These are phyloP conservation scores for Catagonus wagneri DNA, from an alignment of 2,113 vertebrate species.

Conservation along the genomic window DNA sequence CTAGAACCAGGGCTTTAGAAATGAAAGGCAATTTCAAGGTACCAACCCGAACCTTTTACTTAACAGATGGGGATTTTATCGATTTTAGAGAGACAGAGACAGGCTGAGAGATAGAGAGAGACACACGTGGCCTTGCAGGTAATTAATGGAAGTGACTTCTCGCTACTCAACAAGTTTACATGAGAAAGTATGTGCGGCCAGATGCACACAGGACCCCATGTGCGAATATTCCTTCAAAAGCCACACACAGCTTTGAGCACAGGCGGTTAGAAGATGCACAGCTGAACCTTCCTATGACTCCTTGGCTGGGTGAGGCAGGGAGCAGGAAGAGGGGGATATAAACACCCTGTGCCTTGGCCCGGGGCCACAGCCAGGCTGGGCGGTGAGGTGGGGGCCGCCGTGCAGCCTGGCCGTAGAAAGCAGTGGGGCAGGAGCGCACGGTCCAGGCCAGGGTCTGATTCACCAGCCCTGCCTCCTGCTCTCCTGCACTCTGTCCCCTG, in stretches of 20 bases:
- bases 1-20: background rate
- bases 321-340: no score
- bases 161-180: no score
- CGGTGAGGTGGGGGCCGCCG: background rate
- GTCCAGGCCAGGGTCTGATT: background rate
- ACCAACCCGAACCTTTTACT: background rate
- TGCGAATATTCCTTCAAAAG: background rate
- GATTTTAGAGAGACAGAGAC: background rate
- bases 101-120: background rate
- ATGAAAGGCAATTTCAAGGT: background rate
- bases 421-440: rapidly evolving
- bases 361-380: background rate
- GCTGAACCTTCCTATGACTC: background rate
- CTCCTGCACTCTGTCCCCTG: rapidly evolving
- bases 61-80: background rate
- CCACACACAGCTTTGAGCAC: background rate
- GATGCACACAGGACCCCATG: background rate
- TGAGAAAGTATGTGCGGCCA: background rate
- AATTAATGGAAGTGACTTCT: background rate
- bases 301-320: background rate
- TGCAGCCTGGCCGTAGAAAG: background rate
- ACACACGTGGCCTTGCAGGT: background rate
- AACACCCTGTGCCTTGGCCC: background rate
- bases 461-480: background rate
- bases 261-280: background rate